Evolutionary conservation across 2,888 invertebrate genomes (phyloP).

Genomic region (Tetragonula carbonaria): DNA sequence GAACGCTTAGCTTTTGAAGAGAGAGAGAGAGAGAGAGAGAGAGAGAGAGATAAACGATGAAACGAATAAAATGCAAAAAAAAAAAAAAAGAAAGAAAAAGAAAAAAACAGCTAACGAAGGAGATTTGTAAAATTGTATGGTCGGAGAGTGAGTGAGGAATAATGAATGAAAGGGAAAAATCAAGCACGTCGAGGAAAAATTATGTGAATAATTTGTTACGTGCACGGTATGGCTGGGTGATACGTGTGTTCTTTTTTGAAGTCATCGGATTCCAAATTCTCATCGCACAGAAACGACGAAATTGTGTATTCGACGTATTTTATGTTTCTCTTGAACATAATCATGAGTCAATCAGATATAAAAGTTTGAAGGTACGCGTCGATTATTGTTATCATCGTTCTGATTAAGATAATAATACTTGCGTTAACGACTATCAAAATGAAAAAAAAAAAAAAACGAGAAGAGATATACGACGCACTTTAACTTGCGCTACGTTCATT

Average conservation of each 20-base stretch:
- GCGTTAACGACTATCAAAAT: conserved; percentile 37
- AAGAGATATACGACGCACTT: conserved; percentile 38
- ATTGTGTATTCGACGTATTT: conserved; percentile 1
- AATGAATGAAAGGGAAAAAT: conserved; percentile 49
- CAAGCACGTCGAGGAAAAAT: conserved; percentile 25
- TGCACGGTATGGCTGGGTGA: conserved; percentile 40
- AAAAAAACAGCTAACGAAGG: not conserved
- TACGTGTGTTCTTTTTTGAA: not conserved
- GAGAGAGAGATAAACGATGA: not conserved
- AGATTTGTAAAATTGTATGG: conserved; percentile 52
- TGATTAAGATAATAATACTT: conserved; percentile 18
- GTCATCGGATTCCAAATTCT: not conserved
- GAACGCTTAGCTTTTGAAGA: conserved; percentile 23
- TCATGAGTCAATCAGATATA: conserved; percentile 37
- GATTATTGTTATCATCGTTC: conserved; percentile 51
- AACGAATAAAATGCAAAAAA: not conserved
- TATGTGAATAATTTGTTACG: conserved; percentile 41
- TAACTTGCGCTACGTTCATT: conserved; percentile 61
- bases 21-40: too few relatives aligned
- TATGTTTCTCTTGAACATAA: not conserved
- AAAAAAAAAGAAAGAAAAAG: not conserved
- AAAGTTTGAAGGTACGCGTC: conserved; percentile 45
- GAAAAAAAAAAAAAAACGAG: not conserved
- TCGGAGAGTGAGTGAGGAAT: conserved; percentile 38
- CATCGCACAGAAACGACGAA: not conserved